Evolutionary conservation across 92 coral and sea anemone genomes (phyloP).

Genomic region (Metridium senile): DNA sequence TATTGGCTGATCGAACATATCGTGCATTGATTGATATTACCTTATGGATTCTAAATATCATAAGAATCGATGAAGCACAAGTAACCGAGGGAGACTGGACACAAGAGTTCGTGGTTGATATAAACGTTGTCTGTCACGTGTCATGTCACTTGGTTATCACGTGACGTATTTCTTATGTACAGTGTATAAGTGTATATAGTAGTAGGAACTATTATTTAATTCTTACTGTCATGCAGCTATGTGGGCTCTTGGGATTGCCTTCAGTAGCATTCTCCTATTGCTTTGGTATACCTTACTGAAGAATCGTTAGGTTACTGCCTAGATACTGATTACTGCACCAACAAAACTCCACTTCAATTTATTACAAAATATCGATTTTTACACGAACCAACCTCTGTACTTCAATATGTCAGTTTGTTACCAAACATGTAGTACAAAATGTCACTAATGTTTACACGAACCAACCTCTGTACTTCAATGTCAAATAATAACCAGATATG

Average conservation of each 20-base stretch:
- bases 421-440: too few species aligned
- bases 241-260: constrained; percentile 5
- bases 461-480: too few species aligned
- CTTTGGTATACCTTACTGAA: background rate
- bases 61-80: constrained; percentile 3
- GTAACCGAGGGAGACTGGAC: constrained; percentile 26
- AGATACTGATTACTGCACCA: too few species aligned
- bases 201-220: constrained; percentile 78
- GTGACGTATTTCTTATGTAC: constrained; percentile 15
- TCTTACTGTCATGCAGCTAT: constrained; percentile 42
- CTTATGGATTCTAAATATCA: constrained; percentile 24
- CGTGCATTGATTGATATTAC: constrained; percentile 13
- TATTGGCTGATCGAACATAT: background rate
- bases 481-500: too few species aligned
- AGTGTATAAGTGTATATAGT: constrained; percentile 78
- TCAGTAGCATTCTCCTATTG: background rate
- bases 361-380: too few species aligned
- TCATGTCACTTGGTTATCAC: constrained; percentile 7
- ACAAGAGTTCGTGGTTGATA: background rate
- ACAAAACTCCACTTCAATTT: too few species aligned
- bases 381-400: too few species aligned
- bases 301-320: background rate
- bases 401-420: too few species aligned
- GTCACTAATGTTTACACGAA: too few species aligned
- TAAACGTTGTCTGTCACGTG: constrained; percentile 14